Evolutionary conservation across 2,888 invertebrate genomes (phyloP), one percentile per base, ranked within the genome.

Genomic region (Monoplex corrugatus): DNA sequence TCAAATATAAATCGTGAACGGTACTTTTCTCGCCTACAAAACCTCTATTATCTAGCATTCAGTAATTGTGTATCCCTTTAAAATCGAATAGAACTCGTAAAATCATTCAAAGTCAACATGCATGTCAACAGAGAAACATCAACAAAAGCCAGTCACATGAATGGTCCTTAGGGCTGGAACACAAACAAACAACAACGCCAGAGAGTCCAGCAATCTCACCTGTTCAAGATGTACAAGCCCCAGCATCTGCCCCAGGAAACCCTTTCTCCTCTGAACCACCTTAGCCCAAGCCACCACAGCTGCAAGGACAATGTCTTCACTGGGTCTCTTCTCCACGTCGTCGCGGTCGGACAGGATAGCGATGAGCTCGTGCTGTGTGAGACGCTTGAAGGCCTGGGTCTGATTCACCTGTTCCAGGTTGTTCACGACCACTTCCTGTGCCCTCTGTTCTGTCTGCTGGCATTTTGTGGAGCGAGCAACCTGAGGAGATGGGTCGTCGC

Each of bases 201-300:
- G 35, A 86, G 84, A 88, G 83, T 3, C 8, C 35, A 87, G 78
- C 63, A 78, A 63, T 28, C 83, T 88, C 63, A 90, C 83, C 44
- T 89, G 83, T 3, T 87, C 92, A n/a, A 93, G 89, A 82, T 91
- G 90, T 50, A 93, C 91, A 35, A 91, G 92, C 63, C 92, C 78
- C 57, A 93, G 92, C 19, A 93, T 90, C 43, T 93, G 92, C 5
- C 91, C 89, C 13, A 93, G 90, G 57, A 87, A 90, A 35, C 84
- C 63, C 28, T 90, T 92, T 40, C 92, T 85, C 10, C 87, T 90
- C 44, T 23, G 63, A 50, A 92, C 93, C 43, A 90, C 92, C 63
- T 91, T 92, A 16, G 92, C 89, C 93, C 93, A 93, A 23, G 89
- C 90, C 82, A 93, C 89, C 16, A 93, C 91, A 43, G 93, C 93